Evolutionary conservation across 2,797 vertebrate species (phyloP), one percentile per base, ranked within the genome.

Genomic region (Rhinogobio ventralis): DNA sequence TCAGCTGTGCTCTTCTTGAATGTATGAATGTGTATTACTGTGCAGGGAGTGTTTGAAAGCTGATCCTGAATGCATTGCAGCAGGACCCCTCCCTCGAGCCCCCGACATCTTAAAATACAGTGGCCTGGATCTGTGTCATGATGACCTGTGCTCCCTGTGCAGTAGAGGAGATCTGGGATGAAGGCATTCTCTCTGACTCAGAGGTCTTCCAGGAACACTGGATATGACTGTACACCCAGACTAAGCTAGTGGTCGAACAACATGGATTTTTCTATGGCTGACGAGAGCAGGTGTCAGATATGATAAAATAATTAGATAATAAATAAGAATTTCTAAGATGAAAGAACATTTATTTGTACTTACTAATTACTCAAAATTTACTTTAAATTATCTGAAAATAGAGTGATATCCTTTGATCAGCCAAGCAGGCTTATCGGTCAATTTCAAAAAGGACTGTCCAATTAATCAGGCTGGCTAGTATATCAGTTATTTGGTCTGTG

Each of bases 1-100:
- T 77, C 71, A 79, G 82, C 86, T 78, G 77, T 46, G 51, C 75
- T 82, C 81, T 75, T 86, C 67, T 76, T 51, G 15, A 84, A 88
- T 83, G 85, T 78, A 62, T 71, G 49, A 77, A 80, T 74, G 77
- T 81, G 30, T 66, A 66, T 81, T 42, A 73, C 57, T 68, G 53
- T 57, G 15, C 45, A 51, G 79, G 53, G 67, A 62, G 74, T 69
- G 85, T 75, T 75, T 81, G 85, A 76, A 86, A 77, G 73, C 66
- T 81, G 74, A 87, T 82, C 64, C 80, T 28, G 42, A 78, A 72
- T 42, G 23, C 68, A 79, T 8, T 72, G 42, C n/a, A 55, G 28
- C 39, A 55, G 23, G 62, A 68, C 78, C 79, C 69, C 39, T 72
- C 64, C 72, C 51, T 23, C 28, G 1, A 39, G 28, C 28, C 76